phyloP scores from a whole-genome alignment of 1,140 invertebrate genomes.

The Leptinotarsa texana region DNA sequence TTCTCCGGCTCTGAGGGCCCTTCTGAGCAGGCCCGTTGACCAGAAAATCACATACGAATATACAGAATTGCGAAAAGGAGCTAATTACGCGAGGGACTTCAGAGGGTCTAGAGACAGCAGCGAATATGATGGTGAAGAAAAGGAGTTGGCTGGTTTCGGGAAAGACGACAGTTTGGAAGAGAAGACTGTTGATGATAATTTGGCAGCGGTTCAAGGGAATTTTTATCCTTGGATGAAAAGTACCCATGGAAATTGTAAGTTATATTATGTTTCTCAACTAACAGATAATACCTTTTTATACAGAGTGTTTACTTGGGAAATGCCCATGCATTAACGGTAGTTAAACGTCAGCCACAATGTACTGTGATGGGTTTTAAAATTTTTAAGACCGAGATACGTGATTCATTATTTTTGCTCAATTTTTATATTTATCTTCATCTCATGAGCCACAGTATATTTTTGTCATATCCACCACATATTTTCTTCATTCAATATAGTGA shows the following conservation, averaged over 20 bases:
- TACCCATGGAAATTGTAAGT: slow-evolving; percentile 40
- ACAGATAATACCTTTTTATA: too few relatives aligned
- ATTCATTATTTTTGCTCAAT: too few relatives aligned
- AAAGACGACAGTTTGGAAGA: slow-evolving; percentile 5
- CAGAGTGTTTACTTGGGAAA: too few relatives aligned
- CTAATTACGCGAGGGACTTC: slow-evolving; percentile 8
- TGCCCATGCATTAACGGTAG: too few relatives aligned
- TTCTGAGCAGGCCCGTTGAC: slow-evolving; percentile 57
- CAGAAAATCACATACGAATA: slow-evolving; percentile 52
- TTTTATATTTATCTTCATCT: too few relatives aligned
- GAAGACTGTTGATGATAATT: slow-evolving; percentile 18
- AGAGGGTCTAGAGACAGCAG: background rate
- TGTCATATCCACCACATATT: too few relatives aligned
- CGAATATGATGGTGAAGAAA: slow-evolving; percentile 25
- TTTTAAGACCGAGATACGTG: too few relatives aligned
- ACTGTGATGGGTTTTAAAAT: too few relatives aligned
- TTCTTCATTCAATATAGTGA: too few relatives aligned
- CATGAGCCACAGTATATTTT: too few relatives aligned
- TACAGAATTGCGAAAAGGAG: slow-evolving; percentile 28
- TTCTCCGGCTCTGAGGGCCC: slow-evolving; percentile 56
- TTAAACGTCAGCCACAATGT: too few relatives aligned
- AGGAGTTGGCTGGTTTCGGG: slow-evolving; percentile 2
- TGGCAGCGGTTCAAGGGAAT: slow-evolving; percentile 27
- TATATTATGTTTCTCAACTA: too few relatives aligned
- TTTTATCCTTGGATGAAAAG: slow-evolving; percentile 56